Percentiles rank a stretch among this genome's conserved stretches.
These are phyloP conservation scores for Poecilia velifera DNA, from an alignment of 2,797 vertebrate genomes.

Conservation along the genomic window DNA sequence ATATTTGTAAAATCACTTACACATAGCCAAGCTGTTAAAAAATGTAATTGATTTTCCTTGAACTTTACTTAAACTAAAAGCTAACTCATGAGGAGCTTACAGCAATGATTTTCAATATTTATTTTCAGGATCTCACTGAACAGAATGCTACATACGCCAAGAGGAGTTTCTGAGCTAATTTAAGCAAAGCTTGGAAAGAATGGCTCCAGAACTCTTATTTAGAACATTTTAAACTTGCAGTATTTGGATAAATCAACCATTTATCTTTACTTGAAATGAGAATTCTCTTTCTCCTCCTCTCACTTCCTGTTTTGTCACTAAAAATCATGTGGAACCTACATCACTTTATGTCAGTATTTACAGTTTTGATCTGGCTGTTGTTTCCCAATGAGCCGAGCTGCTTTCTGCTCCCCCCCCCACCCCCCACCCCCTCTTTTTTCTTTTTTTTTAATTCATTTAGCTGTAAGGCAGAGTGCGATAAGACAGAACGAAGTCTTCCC, in stretches of 20 bases:
- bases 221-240: background rate
- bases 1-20: background rate
- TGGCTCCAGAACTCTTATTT: background rate
- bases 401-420: slow-evolving; percentile 43
- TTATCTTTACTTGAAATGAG: slow-evolving; percentile 28
- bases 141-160: background rate
- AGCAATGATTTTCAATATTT: background rate
- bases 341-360: slow-evolving; percentile 76
- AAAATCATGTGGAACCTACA: slow-evolving; percentile 67
- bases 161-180: background rate
- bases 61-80: background rate
- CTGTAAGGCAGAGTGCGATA: slow-evolving; percentile 85
- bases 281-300: slow-evolving; percentile 42
- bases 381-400: slow-evolving; percentile 74
- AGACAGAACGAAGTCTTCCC: slow-evolving; percentile 83
- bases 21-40: background rate
- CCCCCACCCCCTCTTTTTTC: slow-evolving; percentile 1
- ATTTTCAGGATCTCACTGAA: background rate
- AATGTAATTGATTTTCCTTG: background rate
- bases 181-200: background rate
- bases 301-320: slow-evolving; percentile 70
- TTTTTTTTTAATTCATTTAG: slow-evolving; percentile 73
- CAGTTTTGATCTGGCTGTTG: slow-evolving; percentile 78
- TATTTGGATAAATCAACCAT: slow-evolving; percentile 11
- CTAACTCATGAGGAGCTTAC: background rate